These are phyloP conservation scores for Leucopternis melanops DNA, from an alignment of 2,113 vertebrate species.

Conservation along the genomic window DNA sequence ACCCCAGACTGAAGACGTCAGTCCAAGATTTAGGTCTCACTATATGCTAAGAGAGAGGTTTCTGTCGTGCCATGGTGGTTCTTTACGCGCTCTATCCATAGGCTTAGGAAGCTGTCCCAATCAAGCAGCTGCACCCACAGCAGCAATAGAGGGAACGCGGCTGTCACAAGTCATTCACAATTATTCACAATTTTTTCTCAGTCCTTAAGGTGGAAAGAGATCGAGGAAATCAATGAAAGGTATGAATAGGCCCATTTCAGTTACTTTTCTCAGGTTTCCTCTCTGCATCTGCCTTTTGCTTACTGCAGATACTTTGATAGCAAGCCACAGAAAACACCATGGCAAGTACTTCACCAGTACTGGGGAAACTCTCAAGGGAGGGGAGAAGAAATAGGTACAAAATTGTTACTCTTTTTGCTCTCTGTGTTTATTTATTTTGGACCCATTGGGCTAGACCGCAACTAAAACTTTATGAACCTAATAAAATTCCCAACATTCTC, in stretches of 20 bases:
- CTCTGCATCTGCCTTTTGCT: not conserved
- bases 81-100: not conserved
- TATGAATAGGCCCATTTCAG: not conserved
- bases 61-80: not conserved
- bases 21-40: not conserved
- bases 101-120: not conserved
- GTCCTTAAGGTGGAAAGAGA: not conserved
- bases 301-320: not conserved
- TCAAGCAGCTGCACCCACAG: not conserved
- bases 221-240: not conserved
- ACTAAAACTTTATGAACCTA: conserved; percentile 77
- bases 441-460: conserved; percentile 60
- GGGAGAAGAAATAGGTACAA: conserved; percentile 39
- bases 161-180: not conserved
- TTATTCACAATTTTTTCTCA: not conserved
- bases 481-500: conserved; percentile 83
- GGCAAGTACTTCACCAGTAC: conserved; percentile 38
- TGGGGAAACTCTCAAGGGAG: not conserved
- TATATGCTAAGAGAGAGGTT: not conserved
- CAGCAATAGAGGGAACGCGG: not conserved
- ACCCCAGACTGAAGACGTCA: not conserved
- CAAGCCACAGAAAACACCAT: conserved; percentile 34
- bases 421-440: conserved; percentile 78
- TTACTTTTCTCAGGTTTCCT: not conserved
- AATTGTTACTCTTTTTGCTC: conserved; percentile 66